Base-by-base conservation (phyloP, 2,797 vertebrate species). In the Scomberomorus guttatus region DNA sequence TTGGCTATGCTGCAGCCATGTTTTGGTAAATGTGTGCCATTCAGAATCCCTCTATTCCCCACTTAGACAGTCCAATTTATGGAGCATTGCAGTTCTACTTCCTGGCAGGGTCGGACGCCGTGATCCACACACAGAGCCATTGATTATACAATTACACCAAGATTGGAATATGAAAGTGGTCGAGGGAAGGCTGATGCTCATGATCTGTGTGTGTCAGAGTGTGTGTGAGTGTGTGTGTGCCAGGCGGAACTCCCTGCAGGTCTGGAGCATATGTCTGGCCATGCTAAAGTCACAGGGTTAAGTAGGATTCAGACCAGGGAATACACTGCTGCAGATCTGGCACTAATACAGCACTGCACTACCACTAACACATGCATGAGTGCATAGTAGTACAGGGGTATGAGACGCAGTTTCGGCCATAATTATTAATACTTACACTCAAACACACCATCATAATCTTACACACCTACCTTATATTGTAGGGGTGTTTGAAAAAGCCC, bases 281-380 rank as follows among this genome's bases (percentile, higher is more conserved):
- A 11, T 76, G 76, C 79, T 83, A 20, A 86, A 87, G 88, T 92
- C 88, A 88, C 44, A 29, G 61, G 88, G 92, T 92, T 93, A 93
- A 92, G 88, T 89, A 89, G 88, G 57, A 87, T 82, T 89, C 85
- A 89, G 87, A 82, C 72, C 72, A 55, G 91, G 91, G 92, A 90
- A 89, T 82, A 84, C 72, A 58, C 59, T 73, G 81, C 82, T 54
- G 74, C 67, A 82, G 81, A 80, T 83, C 88, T 92, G 93, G 93
- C 88, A 90, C 76, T 72, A 88, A 77, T 74, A 82, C 82, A 85
- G 68, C 77, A 61, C 39, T 27, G 42, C 25, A 64, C 70, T 22
- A 68, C 17, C 51, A 29, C 58, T 56, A 81, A 79, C 76, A 80
- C 84, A 82, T 75, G 73, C 77, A 77, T 39, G 55, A 72, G 61